Conservation (phyloP, 2,113 vertebrate genomes). For the Anhinga anhinga region DNA sequence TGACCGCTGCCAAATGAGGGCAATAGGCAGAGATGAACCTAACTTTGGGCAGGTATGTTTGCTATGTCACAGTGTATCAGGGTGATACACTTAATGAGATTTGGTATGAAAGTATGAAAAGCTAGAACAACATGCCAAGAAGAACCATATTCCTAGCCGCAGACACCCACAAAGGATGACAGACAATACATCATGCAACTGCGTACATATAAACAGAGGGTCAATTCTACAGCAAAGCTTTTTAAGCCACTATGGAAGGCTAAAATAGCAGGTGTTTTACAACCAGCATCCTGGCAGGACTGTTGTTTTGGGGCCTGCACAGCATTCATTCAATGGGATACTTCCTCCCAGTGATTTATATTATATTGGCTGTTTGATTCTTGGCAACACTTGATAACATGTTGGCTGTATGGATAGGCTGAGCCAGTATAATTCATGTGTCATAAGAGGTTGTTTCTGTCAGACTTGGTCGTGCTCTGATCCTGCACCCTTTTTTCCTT, state of each 20-base stretch:
- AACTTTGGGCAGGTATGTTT: background rate
- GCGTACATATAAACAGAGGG: background rate
- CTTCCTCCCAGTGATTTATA: background rate
- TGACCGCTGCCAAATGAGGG: rapidly evolving
- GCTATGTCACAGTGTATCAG: background rate
- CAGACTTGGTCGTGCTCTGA: background rate
- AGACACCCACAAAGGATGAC: background rate
- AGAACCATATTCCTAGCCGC: background rate
- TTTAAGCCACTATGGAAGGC: background rate
- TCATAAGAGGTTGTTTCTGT: background rate
- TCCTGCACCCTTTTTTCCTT: background rate
- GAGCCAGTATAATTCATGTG: background rate
- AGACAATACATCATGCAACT: background rate
- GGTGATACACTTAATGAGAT: background rate
- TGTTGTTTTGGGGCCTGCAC: background rate
- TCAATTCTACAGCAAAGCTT: background rate
- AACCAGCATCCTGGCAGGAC: background rate
- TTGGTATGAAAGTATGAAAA: background rate
- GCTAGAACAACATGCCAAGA: background rate
- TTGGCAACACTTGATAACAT: background rate
- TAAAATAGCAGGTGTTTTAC: background rate
- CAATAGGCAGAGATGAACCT: background rate
- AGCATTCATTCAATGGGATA: background rate
- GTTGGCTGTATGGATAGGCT: background rate
- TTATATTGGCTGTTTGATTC: background rate